Evolutionary conservation across 1,140 invertebrate species (phyloP).

Genomic region (Acromyrmex heyeri): DNA sequence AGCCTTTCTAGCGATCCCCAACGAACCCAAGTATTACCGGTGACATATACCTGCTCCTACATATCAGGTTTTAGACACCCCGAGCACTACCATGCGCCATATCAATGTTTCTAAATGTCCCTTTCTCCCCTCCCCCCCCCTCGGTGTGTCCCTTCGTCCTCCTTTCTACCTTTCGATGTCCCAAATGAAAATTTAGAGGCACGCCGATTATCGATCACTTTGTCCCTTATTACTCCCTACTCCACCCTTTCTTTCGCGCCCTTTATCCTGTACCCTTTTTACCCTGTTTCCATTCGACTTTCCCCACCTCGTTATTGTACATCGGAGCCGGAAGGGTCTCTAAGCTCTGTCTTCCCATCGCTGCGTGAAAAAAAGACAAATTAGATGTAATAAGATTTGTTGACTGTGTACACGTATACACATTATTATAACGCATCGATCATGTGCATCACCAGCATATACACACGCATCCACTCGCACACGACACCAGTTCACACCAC

Average conservation of each 20-base stretch:
- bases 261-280: background rate
- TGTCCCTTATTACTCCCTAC: slow-evolving; percentile 31
- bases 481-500: slow-evolving; percentile 38
- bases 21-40: slow-evolving; percentile 83
- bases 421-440: slow-evolving; percentile 74
- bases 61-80: slow-evolving; percentile 85
- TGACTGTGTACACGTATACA: slow-evolving; percentile 86
- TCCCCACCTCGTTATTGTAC: slow-evolving; percentile 74
- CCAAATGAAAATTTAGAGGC: slow-evolving; percentile 26
- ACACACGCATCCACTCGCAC: slow-evolving; percentile 60
- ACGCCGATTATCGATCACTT: slow-evolving; percentile 36
- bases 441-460: slow-evolving; percentile 71
- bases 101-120: slow-evolving; percentile 84
- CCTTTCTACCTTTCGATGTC: background rate
- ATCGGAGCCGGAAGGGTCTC: slow-evolving; percentile 84
- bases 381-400: slow-evolving; percentile 85
- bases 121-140: background rate
- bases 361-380: slow-evolving; percentile 85
- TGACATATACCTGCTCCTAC: slow-evolving; percentile 83
- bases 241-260: background rate
- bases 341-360: slow-evolving; percentile 86
- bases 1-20: slow-evolving; percentile 78
- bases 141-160: background rate
- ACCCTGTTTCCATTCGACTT: background rate
- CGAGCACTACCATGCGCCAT: slow-evolving; percentile 82